phyloP scores from a whole-genome alignment of 1,140 invertebrate genomes.

The Bombus haemorrhoidalis region DNA sequence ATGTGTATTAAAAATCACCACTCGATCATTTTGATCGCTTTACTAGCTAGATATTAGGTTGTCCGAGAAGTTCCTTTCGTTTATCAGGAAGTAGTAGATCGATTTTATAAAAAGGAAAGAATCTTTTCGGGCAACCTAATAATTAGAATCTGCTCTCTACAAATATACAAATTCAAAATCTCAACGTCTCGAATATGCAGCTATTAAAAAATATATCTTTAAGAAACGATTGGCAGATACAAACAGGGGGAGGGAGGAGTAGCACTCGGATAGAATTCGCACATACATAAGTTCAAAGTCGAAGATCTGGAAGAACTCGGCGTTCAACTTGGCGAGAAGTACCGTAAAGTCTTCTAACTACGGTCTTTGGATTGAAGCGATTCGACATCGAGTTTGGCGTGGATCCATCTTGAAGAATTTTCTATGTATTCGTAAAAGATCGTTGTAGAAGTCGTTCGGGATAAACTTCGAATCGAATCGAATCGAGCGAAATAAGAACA shows the following conservation, averaged over 20 bases:
- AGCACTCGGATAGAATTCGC: not conserved
- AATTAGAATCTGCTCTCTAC: too few species aligned
- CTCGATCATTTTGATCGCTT: too few species aligned
- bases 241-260: not conserved
- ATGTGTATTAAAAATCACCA: too few species aligned
- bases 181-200: not conserved
- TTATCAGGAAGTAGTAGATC: too few species aligned
- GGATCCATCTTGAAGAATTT: not conserved
- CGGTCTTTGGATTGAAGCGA: not conserved
- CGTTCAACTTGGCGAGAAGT: not conserved
- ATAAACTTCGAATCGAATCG: conserved; percentile 19
- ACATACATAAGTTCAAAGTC: not conserved
- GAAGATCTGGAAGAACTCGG: not conserved
- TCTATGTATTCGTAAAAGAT: not conserved
- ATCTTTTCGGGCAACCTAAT: too few species aligned
- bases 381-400: not conserved
- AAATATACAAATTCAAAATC: too few species aligned
- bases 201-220: not conserved
- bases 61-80: too few species aligned
- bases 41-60: too few species aligned
- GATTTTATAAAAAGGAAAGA: too few species aligned
- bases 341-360: not conserved
- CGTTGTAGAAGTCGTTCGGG: not conserved
- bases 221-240: not conserved
- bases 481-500: not conserved